Evolutionary conservation across 1,140 invertebrate species (phyloP).

Genomic region (Anastrepha ludens): DNA sequence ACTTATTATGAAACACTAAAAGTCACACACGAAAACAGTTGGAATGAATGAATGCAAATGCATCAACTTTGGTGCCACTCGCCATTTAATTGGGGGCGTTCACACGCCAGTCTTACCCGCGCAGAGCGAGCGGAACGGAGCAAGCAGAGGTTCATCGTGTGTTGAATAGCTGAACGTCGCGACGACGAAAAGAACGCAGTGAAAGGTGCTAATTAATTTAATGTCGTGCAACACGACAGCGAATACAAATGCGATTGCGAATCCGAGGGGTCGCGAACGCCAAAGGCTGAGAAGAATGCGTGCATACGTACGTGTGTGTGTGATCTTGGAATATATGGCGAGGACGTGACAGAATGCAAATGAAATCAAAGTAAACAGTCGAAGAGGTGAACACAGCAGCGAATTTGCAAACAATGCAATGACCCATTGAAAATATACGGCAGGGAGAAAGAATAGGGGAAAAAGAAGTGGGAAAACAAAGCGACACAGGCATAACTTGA

Average conservation of each 20-base stretch:
- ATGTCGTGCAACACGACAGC: slow-evolving; percentile 36
- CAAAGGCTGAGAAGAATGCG: not conserved
- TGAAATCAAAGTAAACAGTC: slow-evolving; percentile 47
- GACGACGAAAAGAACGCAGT: not conserved
- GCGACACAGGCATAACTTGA: not conserved
- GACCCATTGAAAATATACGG: not conserved
- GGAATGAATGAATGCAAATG: not conserved
- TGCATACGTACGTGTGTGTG: not conserved
- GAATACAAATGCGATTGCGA: slow-evolving; percentile 26
- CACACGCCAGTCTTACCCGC: not conserved
- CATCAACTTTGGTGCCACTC: not conserved
- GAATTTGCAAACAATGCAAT: slow-evolving; percentile 27
- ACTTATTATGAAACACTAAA: slow-evolving; percentile 22
- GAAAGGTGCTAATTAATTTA: slow-evolving; percentile 49
- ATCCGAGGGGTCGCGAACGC: not conserved
- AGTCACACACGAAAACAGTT: not conserved
- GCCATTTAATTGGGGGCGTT: slow-evolving; percentile 37
- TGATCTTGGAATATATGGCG: not conserved
- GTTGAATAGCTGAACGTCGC: not conserved
- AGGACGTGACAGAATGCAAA: slow-evolving; percentile 20
- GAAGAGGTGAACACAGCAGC: not conserved
- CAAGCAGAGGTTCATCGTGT: not conserved
- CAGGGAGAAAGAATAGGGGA: not conserved
- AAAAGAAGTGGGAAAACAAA: not conserved
- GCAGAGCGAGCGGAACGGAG: not conserved